Base-by-base conservation (phyloP, 2,113 vertebrate species). In the Pachyramphus minor region DNA sequence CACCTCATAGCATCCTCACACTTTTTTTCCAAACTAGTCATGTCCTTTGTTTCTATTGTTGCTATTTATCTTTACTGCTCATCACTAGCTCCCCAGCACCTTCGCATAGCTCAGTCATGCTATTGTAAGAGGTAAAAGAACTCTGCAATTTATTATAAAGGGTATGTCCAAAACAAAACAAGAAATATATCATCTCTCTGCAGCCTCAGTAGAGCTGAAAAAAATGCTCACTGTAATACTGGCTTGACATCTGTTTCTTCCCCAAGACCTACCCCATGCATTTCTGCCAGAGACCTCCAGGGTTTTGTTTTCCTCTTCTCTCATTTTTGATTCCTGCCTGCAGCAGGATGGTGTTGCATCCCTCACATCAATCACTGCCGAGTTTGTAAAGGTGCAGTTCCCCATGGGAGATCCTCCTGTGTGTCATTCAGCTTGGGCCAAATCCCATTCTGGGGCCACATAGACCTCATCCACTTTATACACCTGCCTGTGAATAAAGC, bases 291-390 rank as follows among this genome's bases (percentile, higher is more conserved):
- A 47, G 35, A 68, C 62, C 31, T 69, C 47, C 35, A 45, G 45
- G 33, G 4, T 73, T 23, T 78, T 75, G 30, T 33, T 60, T 75
- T 77, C 22, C 4, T 33, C n/a, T 44, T 77, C 37, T 59, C 33
- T 59, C 25, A 5, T 35, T 86, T 58, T 31, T 45, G 47, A 27
- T 27, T 21, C 25, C 60, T 81, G 25, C 39, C 23, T 1, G 1
- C 14, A 59, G 62, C 30, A 83, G 63, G n/a, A 12, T 53, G 17
- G 23, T 4, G 1, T 62, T 55, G 23, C 23, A 39, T 49, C 15
- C 15, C 8, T 33, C 17, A 23, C 10, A 12, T 9, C 1, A 1
- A 8, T 68, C 37, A 44, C 56, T 50, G 52, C 8, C 0, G 0
- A 9, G 18, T 4, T 60, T 25, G 45, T 50, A 72, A 50, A 75